Conservation (phyloP, 1,140 invertebrate species). For the Conus betulinus region DNA sequence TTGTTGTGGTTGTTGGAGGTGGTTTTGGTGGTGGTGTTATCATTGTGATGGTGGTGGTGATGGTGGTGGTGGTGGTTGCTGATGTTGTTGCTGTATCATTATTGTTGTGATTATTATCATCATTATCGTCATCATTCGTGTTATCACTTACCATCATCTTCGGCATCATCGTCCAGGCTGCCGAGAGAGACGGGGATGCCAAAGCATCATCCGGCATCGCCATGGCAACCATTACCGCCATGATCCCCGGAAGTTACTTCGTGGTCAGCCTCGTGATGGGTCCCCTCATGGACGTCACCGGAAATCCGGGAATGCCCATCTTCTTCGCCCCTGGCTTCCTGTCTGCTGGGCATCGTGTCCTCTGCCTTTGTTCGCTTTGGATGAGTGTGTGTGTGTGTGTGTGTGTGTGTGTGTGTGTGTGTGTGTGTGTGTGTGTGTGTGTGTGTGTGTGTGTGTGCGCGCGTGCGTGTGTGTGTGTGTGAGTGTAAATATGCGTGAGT, state of each 20-base stretch:
- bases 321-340: neutral
- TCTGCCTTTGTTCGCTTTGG: neutral
- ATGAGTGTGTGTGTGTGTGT: neutral
- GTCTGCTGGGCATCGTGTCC: neutral
- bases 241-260: constrained; percentile 34
- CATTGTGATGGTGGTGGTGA: too few relatives aligned
- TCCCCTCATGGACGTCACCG: constrained; percentile 26
- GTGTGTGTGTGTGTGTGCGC: neutral
- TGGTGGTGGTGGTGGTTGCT: too few relatives aligned
- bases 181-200: neutral
- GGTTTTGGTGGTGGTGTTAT: too few relatives aligned
- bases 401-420: neutral
- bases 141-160: neutral
- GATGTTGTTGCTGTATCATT: neutral
- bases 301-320: constrained; percentile 20
- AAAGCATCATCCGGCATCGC: neutral
- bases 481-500: too few relatives aligned
- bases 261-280: constrained; percentile 35
- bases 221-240: constrained; percentile 25
- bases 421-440: neutral
- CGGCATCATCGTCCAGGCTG: too few relatives aligned
- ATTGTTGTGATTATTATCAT: too few relatives aligned
- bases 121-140: neutral
- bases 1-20: too few relatives aligned
- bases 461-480: neutral